Base-by-base conservation (phyloP, 2,113 vertebrate genomes). In the Elephas maximus region DNA sequence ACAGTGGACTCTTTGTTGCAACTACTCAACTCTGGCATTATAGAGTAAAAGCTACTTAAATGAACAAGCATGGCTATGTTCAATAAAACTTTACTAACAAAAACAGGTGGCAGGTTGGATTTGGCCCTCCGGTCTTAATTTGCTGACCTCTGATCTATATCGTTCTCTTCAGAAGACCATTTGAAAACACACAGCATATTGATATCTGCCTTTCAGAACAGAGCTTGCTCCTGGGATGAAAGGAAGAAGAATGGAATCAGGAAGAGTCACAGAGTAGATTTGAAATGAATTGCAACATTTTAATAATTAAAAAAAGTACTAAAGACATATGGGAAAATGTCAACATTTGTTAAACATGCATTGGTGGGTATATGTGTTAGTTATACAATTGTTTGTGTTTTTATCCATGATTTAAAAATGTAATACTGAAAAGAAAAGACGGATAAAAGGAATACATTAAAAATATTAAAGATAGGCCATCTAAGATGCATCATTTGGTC, bases 111-210 rank as follows among this genome's bases (percentile, higher is more conserved):
- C 1, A 60, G 15, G 26, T 8, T 88, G 5, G 37, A 73, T 51
- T 94, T 73, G 82, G 8, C 28, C 80, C 30, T 82, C 69, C 63
- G 86, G 10, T 30, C 37, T 90, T 37, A 95, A 14, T 65, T 96
- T 96, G 73, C 51, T 90, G 62, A 94, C 67, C 15, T 9, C 21
- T 28, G 23, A 57, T 48, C 26, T 51, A 28, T 65, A 71, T 8
- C 8, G 17, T 41, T 77, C 6, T 80, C 80, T 48, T 90, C 24
- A 69, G 26, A 90, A 77, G 87, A 5, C 10, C 23, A 7, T 8
- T 30, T 88, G 81, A 85, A 90, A 92, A 41, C 71, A 92, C 48
- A 23, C 44, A 5, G 23, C 20, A 2, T 82, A 24, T 81, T 94
- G 44, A 45, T 77, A 51, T 11, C 76, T 82, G 23, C 41, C 8